These are phyloP conservation scores for Pseudomyrmex gracilis DNA, from an alignment of 1,140 invertebrate species.

Conservation along the genomic window DNA sequence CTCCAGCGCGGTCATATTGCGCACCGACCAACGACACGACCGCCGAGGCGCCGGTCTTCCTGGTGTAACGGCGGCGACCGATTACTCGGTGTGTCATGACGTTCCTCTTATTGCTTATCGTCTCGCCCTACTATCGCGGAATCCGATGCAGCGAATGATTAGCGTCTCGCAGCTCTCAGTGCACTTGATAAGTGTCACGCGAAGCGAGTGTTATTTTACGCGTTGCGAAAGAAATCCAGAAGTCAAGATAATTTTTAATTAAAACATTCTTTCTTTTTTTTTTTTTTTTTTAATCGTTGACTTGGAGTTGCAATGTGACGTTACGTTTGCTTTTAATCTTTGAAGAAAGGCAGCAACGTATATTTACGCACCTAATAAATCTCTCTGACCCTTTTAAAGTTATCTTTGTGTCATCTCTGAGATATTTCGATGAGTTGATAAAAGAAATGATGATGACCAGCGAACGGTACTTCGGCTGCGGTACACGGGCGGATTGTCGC, in stretches of 20 bases:
- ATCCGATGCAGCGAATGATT: slow-evolving; percentile 51
- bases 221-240: not conserved
- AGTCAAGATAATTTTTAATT: not conserved
- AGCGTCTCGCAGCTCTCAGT: not conserved
- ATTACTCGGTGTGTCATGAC: slow-evolving; percentile 38
- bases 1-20: slow-evolving; percentile 24
- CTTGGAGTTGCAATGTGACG: not conserved
- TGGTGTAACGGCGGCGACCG: slow-evolving; percentile 31
- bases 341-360: not conserved
- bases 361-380: slow-evolving; percentile 24
- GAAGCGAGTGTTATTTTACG: not conserved
- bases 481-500: slow-evolving; percentile 5
- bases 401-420: slow-evolving; percentile 19
- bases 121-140: slow-evolving; percentile 58
- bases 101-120: slow-evolving; percentile 40
- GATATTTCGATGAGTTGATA: slow-evolving; percentile 37
- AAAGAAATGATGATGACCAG: slow-evolving; percentile 11
- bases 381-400: not conserved
- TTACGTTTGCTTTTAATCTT: not conserved
- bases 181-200: slow-evolving; percentile 49
- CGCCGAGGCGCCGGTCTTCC: slow-evolving; percentile 62
- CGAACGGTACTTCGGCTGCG: slow-evolving; percentile 53
- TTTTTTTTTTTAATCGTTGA: too few relatives aligned
- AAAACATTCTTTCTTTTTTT: not conserved
- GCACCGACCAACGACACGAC: slow-evolving; percentile 22